Base-by-base conservation (phyloP, 2,888 invertebrate species). In the Desoria tigrina region DNA sequence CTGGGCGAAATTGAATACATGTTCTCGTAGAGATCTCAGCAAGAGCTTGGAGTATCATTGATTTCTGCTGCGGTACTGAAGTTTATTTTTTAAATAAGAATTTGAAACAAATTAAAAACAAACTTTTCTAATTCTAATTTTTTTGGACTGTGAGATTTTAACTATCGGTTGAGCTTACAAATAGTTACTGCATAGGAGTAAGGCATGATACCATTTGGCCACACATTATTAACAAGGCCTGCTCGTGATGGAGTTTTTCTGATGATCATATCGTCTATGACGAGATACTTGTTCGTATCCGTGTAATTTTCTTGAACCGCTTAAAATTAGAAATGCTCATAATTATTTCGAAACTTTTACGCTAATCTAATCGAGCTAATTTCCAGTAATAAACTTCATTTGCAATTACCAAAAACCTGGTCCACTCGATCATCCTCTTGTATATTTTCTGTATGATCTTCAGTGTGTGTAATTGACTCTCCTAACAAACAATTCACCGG, bases 181-280 rank as follows among this genome's bases (percentile, higher is more conserved):
- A 68, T 53, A 2, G 64, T 61, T 9, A 39, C 42, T 2, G 64
- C 57, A 50, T 58, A 58, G 1, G 58, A 42, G 42, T 55, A 68
- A 2, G 68, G 68, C 9, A 68, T 65, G 1, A 68, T 27, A 18
- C 54, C 68, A 23, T 62, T 54, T 28, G 71, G 71, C 71, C 71
- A 71, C 6, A 54, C 49, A 37, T 21, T 18, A n/a, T 68, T 63
- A 0, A 62, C 39, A 21, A 71, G 32, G 16, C 71, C 71, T 24
- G 71, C 65, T 26, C 66, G 51, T 1, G 42, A 4, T 14, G 28
- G 56, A 39, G 66, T 60, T 24, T 62, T 63, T 21, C 23, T 51
- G 24, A 71, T 62, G 9, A 71, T 45, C 71, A 71, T 71, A 49
- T 71, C 71, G 28, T 71, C 71, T 14, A 68, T 45, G 0, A 66